phyloP scores from a whole-genome alignment of 2,113 vertebrate species.

The Cyphomyrus plagiostoma region DNA sequence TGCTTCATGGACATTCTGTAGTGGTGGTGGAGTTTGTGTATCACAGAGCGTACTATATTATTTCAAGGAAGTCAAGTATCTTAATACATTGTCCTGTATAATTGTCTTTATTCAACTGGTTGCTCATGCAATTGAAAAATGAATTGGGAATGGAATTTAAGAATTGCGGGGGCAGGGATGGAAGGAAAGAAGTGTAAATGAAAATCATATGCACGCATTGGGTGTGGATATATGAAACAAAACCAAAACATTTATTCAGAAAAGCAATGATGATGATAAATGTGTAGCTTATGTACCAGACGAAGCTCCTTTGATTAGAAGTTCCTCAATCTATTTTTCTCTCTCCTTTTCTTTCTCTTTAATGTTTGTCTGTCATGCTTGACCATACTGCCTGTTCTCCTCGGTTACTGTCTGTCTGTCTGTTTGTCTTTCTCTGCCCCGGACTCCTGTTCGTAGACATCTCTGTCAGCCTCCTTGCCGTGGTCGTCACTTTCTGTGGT shows the following conservation, averaged over 20 bases:
- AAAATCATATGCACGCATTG: neutral
- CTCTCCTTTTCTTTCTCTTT: conserved; percentile 47
- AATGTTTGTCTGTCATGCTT: conserved; percentile 55
- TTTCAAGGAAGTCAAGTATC: neutral
- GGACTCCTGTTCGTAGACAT: conserved; percentile 57
- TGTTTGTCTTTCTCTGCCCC: conserved; percentile 31
- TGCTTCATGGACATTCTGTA: neutral
- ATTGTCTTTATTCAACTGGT: neutral
- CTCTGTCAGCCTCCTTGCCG: conserved; percentile 93
- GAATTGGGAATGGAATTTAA: neutral
- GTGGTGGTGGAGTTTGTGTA: neutral
- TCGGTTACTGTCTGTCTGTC: conserved; percentile 35
- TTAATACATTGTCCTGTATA: neutral
- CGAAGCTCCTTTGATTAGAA: neutral
- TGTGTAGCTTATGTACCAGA: neutral
- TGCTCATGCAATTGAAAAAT: neutral
- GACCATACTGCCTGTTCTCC: conserved; percentile 23
- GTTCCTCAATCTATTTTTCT: conserved; percentile 36
- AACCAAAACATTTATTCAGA: neutral
- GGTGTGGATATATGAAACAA: neutral
- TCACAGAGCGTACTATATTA: neutral
- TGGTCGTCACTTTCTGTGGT: conserved; percentile 95
- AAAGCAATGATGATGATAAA: neutral
- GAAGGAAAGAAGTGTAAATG: neutral
- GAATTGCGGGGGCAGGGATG: neutral